Evolutionary conservation across 2,797 vertebrate genomes (phyloP).

Genomic region (Anguilla megastoma): DNA sequence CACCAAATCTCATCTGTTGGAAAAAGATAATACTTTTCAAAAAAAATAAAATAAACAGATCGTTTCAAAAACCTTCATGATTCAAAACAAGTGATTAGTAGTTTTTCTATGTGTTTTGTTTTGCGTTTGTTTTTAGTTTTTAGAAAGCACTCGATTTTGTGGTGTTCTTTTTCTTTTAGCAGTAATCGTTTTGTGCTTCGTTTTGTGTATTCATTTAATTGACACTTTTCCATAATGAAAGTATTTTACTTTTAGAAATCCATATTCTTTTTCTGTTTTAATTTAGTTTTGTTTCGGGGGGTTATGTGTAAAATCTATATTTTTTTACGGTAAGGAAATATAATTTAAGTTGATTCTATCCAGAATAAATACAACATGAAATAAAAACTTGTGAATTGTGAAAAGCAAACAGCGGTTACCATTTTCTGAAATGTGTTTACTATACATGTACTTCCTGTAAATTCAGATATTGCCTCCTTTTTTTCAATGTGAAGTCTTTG

Average conservation of each 20-base stretch:
- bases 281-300: slow-evolving; percentile 63
- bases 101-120: slow-evolving; percentile 58
- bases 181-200: slow-evolving; percentile 62
- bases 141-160: slow-evolving; percentile 62
- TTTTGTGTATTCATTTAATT: slow-evolving; percentile 39
- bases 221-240: slow-evolving; percentile 56
- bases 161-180: slow-evolving; percentile 61
- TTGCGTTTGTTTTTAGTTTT: slow-evolving; percentile 55
- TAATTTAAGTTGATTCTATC: slow-evolving; percentile 74
- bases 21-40: slow-evolving; percentile 29
- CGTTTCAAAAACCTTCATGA: slow-evolving; percentile 28
- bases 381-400: slow-evolving; percentile 60
- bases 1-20: slow-evolving; percentile 62
- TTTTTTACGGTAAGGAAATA: slow-evolving; percentile 75
- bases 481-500: slow-evolving; percentile 67
- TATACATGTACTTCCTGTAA: slow-evolving; percentile 76
- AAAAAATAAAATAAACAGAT: neutral
- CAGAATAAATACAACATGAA: slow-evolving; percentile 63
- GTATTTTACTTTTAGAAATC: slow-evolving; percentile 60
- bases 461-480: slow-evolving; percentile 72
- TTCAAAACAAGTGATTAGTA: slow-evolving; percentile 39
- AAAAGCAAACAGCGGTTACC: slow-evolving; percentile 63
- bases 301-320: slow-evolving; percentile 67
- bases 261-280: slow-evolving; percentile 60
- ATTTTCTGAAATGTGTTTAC: slow-evolving; percentile 62